A percentile compares a stretch with the other conserved stretches of the same genome.
Conservation (phyloP, 2,888 invertebrate genomes). For the Unio delphinus region DNA sequence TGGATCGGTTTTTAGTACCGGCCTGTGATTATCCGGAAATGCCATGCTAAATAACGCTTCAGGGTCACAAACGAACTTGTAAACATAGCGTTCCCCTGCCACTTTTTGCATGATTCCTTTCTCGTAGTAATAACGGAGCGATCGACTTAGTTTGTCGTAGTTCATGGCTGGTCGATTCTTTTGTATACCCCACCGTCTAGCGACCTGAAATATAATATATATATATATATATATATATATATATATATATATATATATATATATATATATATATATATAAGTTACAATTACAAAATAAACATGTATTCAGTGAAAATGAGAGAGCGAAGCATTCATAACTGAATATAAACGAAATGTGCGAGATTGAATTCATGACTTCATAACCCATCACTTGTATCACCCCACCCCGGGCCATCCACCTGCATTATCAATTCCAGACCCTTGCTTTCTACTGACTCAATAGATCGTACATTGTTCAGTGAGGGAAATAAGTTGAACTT, state of each 20-base stretch:
- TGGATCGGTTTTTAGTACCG: slow-evolving; percentile 61
- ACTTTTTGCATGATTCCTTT: slow-evolving; percentile 99
- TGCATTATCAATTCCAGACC: no score
- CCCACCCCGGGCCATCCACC: no score
- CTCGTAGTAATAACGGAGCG: slow-evolving; percentile 95
- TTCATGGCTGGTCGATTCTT: slow-evolving; percentile 98
- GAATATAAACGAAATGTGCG: neutral
- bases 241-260: neutral
- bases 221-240: neutral
- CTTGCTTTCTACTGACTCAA: no score
- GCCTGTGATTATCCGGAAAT: slow-evolving; percentile 64
- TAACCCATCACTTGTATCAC: no score
- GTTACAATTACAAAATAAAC: neutral
- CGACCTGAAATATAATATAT: slow-evolving; percentile 79
- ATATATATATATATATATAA: neutral
- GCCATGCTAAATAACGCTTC: slow-evolving; percentile 71
- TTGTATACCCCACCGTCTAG: slow-evolving; percentile 94
- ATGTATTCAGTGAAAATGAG: neutral
- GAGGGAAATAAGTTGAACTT: no score
- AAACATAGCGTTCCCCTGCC: slow-evolving; percentile 91
- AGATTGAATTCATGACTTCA: neutral
- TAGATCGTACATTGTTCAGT: no score
- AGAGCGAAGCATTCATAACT: no score
- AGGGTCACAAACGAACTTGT: slow-evolving; percentile 96
- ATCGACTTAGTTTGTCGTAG: slow-evolving; percentile 94